A percentile compares a stretch with the other conserved stretches of the same genome.
These are phyloP conservation scores for Syngnathus scovelli DNA, from an alignment of 2,113 vertebrate species.

Conservation along the genomic window DNA sequence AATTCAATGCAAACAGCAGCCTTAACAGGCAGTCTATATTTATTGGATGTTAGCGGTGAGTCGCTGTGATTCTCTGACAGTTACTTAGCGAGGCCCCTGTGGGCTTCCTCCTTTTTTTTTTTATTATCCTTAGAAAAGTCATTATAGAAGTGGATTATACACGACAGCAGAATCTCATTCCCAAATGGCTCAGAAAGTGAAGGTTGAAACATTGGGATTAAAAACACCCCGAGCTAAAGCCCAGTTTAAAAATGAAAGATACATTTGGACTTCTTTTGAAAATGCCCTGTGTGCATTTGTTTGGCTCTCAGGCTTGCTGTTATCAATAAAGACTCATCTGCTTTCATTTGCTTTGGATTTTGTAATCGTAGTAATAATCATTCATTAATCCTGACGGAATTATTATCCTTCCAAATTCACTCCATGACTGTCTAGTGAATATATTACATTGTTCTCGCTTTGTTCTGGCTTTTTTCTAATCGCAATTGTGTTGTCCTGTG, in stretches of 20 bases:
- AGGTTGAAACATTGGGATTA: conserved; percentile 42
- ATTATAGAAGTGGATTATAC: conserved; percentile 64
- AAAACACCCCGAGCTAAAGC: conserved; percentile 34
- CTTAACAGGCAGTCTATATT: conserved; percentile 41
- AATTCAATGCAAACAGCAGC: conserved; percentile 22
- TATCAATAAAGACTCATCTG: conserved; percentile 21
- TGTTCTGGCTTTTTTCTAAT: neutral
- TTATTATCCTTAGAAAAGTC: conserved; percentile 50
- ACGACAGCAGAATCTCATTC: conserved; percentile 57
- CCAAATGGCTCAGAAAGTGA: conserved; percentile 44
- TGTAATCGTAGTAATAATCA: conserved; percentile 23
- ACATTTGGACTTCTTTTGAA: conserved; percentile 41
- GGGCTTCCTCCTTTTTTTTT: conserved; percentile 41
- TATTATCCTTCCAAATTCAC: conserved; percentile 17
- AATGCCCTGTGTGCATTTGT: conserved; percentile 21
- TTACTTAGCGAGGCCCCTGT: conserved; percentile 53
- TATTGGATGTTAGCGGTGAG: conserved; percentile 41
- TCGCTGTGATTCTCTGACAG: conserved; percentile 46
- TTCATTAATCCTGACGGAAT: conserved; percentile 30
- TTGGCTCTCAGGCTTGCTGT: conserved; percentile 14
- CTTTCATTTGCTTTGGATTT: neutral
- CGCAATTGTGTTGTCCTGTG: neutral
- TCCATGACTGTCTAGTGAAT: conserved; percentile 12
- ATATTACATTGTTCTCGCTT: neutral
- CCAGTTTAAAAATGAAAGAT: conserved; percentile 47